These are phyloP conservation scores for Lithophane leautieri DNA, from an alignment of 2,888 invertebrate species.

Conservation along the genomic window DNA sequence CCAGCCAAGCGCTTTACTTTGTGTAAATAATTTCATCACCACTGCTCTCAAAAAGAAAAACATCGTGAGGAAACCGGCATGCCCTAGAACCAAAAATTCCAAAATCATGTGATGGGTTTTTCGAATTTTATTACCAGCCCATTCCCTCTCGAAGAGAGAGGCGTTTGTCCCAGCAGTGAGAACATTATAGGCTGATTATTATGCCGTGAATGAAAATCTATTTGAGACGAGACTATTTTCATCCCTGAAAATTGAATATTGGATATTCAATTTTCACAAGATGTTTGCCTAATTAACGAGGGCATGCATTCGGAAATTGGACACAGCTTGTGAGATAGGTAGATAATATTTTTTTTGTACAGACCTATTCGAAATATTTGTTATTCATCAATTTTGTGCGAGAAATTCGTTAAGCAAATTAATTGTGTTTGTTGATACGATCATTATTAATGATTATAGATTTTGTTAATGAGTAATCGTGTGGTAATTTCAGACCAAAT, in stretches of 20 bases:
- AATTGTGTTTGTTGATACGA: conserved; percentile 28
- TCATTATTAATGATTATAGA: conserved; percentile 18
- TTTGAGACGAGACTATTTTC: neutral
- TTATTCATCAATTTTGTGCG: conserved; percentile 46
- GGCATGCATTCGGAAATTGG: conserved; percentile 32
- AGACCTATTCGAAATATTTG: conserved; percentile 57
- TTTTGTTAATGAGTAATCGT: neutral
- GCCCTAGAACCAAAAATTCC: too few relatives aligned
- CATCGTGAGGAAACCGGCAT: too few relatives aligned
- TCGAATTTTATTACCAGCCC: too few relatives aligned
- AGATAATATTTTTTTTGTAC: conserved; percentile 47
- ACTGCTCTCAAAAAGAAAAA: too few relatives aligned
- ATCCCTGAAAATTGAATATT: neutral
- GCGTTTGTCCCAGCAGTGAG: too few relatives aligned
- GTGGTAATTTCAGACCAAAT: too few relatives aligned
- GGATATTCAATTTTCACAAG: conserved; percentile 38
- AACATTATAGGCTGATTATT: too few relatives aligned
- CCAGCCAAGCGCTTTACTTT: too few relatives aligned
- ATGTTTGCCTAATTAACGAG: conserved; percentile 44
- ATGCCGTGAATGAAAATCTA: neutral
- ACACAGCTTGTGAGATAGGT: conserved; percentile 30
- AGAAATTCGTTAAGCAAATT: conserved; percentile 27
- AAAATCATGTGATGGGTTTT: too few relatives aligned
- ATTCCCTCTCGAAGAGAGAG: too few relatives aligned
- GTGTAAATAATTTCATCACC: too few relatives aligned